These are phyloP conservation scores for Nephrotoma guestfalica DNA, from an alignment of 2,888 invertebrate species.

Conservation along the genomic window DNA sequence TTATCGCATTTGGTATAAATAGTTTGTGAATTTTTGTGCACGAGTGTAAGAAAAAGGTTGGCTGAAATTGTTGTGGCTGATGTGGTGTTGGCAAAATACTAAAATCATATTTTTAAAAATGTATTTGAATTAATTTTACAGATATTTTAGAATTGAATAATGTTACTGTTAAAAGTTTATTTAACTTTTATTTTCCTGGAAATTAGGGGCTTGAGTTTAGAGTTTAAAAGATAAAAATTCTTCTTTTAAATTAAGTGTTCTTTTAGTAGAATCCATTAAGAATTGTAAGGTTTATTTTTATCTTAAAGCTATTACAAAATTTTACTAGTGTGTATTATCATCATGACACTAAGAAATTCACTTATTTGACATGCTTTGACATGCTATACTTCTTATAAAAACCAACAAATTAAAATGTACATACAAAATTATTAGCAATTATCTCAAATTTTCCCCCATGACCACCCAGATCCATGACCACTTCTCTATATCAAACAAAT, in stretches of 20 bases:
- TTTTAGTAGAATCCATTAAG: no score
- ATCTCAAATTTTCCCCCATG: no score
- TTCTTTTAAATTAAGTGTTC: no score
- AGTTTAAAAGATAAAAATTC: neutral
- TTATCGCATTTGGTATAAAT: neutral
- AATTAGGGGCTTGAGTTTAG: no score
- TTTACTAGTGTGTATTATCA: neutral
- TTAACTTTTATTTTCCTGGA: no score
- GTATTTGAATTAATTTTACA: neutral
- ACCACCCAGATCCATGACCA: no score
- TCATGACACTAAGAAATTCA: neutral
- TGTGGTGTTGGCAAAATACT: neutral
- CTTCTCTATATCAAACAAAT: no score
- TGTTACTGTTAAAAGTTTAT: no score
- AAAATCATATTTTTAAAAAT: neutral
- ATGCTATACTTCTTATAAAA: no score
- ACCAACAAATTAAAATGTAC: no score
- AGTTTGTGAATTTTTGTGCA: neutral
- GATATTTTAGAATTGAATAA: no score
- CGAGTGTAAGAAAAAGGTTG: neutral
- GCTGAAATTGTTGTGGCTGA: neutral
- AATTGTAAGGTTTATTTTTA: neutral
- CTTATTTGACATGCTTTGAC: neutral
- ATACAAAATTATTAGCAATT: no score
- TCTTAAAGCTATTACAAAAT: neutral